Evolutionary conservation across 2,113 vertebrate genomes (phyloP), one percentile per base, ranked within the genome.

Genomic region (Motacilla tschutschensis): DNA sequence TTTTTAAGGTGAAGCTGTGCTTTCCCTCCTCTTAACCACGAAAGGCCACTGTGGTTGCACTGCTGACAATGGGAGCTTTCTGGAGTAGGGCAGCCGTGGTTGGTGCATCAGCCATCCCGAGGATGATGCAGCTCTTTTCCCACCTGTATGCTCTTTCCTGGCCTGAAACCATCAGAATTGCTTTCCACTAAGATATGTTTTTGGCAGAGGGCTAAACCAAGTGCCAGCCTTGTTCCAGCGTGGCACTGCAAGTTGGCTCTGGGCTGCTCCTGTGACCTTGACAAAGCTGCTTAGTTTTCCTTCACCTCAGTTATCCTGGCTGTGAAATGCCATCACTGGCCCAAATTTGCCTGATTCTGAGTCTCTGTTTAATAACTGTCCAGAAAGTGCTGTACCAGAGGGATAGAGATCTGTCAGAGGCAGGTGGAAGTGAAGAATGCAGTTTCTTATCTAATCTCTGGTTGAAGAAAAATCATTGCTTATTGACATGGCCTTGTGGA

Each of bases 141-240:
- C 28, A 55, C 44, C 26, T 5, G 0, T 36, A 8, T 1, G 0
- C 25, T 67, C 33, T 78, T 85, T 47, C 50, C 33, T 2, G 2
- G 36, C 3, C 1, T 62, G 51, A 79, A 81, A 46, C 33, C 33
- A 28, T 50, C 57, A 26, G 55, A 64, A 54, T 12, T 55, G 17
- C 66, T 91, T 73, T 62, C 33, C 48, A 22, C 51, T 67, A 48
- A 79, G 41, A 26, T 63, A 55, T 55, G 15, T 29, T 82, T 84
- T 71, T 15, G 8, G 19, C 0, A 0, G 54, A 25, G 31, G 3
- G 6, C 9, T 29, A 41, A 67, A 31, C 19, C 2, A 4, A 62
- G 33, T 59, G 67, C 50, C 73, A 58, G 1, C 40, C 29, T 1
- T 2, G 55, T 28, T 79, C 24, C 26, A 0, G 0, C 0, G 0